Base-by-base conservation (phyloP, 2,888 invertebrate genomes). In the Druceiella hillmani region DNA sequence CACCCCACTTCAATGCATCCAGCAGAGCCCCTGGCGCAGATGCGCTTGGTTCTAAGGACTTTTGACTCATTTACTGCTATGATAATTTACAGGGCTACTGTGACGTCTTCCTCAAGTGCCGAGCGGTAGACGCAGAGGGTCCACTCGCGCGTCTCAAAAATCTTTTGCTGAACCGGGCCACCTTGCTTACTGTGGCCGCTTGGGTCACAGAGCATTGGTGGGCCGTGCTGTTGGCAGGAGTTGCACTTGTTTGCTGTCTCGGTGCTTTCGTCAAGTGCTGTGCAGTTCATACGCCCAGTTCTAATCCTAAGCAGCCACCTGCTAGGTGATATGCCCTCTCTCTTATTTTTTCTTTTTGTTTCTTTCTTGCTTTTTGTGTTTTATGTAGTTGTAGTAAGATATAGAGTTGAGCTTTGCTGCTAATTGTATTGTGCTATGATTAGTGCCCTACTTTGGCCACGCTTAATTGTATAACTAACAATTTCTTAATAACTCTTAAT, bases 211-310 rank as follows among this genome's bases (percentile, higher is more conserved):
- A 89, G 58, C 84, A 86, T 61, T 97, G 95, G 94, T 97, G 94
- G 87, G 84, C 86, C 3, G 97, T 98, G 49, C 75, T 97, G 45
- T 70, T 98, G 36, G 87, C 92, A 69, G 88, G 90, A 32, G 85
- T 99, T 36, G 86, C 80, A 40, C 87, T 98, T 58, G 81, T 98
- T 36, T 84, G 97, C 52, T 82, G 94, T 56, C 97, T 99, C 97
- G 97, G 93, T 36, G 75, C 93, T 40, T 99, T 99, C 64, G 97
- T 99, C 56, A 98, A 99, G 64, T 95, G 98, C 64, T 99, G 98
- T 65, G 99, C 99, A 17, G 99, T 99, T 35, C 98, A 99, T 67
- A 99, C 99, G 36, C 99, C 99, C 15, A 94, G 94, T 40, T 94
- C 92, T 45, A 99, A 99, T 76, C 99, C 99, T 4, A 95, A 95